Conservation (phyloP, 2,888 invertebrate species). For the Aromia moschata region DNA sequence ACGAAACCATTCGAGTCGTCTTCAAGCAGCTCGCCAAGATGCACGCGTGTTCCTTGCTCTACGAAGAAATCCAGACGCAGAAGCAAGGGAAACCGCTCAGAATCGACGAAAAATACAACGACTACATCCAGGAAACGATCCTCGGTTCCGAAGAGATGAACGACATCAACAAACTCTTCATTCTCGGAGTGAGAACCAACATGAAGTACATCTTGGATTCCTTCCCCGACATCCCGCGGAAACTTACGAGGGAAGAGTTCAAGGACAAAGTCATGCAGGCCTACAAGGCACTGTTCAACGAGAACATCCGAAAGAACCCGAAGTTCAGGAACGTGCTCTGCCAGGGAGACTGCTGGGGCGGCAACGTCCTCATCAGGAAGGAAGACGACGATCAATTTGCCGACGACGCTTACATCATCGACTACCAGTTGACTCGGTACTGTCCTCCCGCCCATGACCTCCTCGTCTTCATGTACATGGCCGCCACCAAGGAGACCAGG, state of each 20-base stretch:
- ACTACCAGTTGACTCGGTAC: constrained; percentile 61
- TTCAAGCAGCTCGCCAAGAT: constrained; percentile 49
- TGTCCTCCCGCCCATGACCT: constrained; percentile 73
- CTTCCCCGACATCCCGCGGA: constrained; percentile 28
- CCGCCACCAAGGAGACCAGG: constrained; percentile 37
- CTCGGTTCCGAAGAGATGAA: background rate
- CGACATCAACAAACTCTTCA: background rate
- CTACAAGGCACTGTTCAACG: constrained; percentile 44
- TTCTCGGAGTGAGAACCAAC: background rate
- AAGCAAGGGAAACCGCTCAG: constrained; percentile 35
- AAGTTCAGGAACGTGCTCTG: constrained; percentile 57
- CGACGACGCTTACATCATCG: constrained; percentile 51
- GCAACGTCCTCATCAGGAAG: constrained; percentile 52
- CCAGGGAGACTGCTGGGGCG: constrained; percentile 55
- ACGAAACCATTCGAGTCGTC: constrained; percentile 40
- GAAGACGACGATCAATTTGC: constrained; percentile 33
- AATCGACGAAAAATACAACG: constrained; percentile 50
- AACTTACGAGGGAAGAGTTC: constrained; percentile 24
- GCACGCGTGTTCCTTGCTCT: constrained; percentile 56
- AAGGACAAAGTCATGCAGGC: constrained; percentile 19
- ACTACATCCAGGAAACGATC: background rate
- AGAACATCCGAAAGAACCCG: constrained; percentile 50
- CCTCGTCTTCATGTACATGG: constrained; percentile 54
- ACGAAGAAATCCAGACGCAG: constrained; percentile 42
- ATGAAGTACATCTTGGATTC: constrained; percentile 23